A percentile compares a stretch with the other conserved stretches of the same genome.
phyloP scores from a whole-genome alignment of 2,113 vertebrate genomes.

The Castor canadensis region DNA sequence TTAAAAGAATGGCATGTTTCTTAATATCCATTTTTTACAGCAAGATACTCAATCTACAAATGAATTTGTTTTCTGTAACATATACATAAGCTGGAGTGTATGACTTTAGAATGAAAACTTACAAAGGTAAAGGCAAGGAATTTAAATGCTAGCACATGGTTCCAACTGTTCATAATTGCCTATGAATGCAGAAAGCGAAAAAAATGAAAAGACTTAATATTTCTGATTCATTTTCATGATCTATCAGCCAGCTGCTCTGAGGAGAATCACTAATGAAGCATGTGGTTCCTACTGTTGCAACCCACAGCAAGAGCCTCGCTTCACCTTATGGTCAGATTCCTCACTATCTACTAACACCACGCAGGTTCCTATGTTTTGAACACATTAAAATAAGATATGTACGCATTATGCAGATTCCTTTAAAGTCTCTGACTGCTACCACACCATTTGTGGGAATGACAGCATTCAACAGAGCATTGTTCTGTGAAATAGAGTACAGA shows the following conservation, averaged over 20 bases:
- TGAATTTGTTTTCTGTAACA: neutral
- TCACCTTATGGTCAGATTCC: conserved; percentile 79
- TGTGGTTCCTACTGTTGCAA: conserved; percentile 78
- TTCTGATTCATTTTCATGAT: conserved; percentile 84
- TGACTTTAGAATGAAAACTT: neutral
- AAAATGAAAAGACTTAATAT: conserved; percentile 64
- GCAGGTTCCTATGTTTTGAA: conserved; percentile 71
- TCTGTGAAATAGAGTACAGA: conserved; percentile 83
- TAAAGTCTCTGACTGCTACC: conserved; percentile 76
- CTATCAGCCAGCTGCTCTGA: conserved; percentile 83
- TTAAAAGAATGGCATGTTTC: neutral
- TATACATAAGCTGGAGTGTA: neutral
- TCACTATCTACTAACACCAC: conserved; percentile 55
- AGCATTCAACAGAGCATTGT: conserved; percentile 78
- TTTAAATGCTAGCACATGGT: conserved; percentile 44
- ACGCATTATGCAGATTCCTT: conserved; percentile 77
- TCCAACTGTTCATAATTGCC: conserved; percentile 78
- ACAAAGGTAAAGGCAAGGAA: conserved; percentile 60
- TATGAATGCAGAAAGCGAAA: conserved; percentile 70
- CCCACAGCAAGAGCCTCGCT: conserved; percentile 69
- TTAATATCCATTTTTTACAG: neutral
- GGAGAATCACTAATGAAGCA: conserved; percentile 84
- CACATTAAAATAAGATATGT: conserved; percentile 72
- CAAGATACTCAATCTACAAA: neutral
- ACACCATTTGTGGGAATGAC: conserved; percentile 74